phyloP scores from a whole-genome alignment of 1,140 invertebrate species.

The Sinella curviseta region DNA sequence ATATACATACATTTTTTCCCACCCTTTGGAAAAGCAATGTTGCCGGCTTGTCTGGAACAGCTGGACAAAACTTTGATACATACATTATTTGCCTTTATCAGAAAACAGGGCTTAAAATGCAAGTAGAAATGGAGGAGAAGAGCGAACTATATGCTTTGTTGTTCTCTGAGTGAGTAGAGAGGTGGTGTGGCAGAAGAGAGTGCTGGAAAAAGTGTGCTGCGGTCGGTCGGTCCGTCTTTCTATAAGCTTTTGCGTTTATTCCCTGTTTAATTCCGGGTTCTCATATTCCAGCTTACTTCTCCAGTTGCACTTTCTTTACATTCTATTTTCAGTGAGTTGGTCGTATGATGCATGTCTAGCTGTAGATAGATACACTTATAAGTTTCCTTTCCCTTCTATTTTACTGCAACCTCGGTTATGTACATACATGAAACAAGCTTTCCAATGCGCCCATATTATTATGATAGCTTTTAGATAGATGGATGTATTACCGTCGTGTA shows the following conservation, averaged over 20 bases:
- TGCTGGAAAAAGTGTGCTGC: neutral
- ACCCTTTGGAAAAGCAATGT: slow-evolving; percentile 39
- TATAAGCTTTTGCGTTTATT: neutral
- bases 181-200: neutral
- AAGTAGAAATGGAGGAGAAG: too few relatives aligned
- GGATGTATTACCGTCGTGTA: slow-evolving; percentile 23
- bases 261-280: slow-evolving; percentile 10
- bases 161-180: neutral
- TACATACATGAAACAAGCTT: neutral
- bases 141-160: slow-evolving; percentile 14
- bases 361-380: neutral
- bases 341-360: neutral
- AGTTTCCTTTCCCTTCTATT: too few relatives aligned
- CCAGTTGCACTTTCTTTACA: neutral
- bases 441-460: neutral
- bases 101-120: too few relatives aligned
- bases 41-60: slow-evolving; percentile 37
- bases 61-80: slow-evolving; percentile 10
- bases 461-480: slow-evolving; percentile 23
- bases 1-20: slow-evolving; percentile 35
- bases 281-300: slow-evolving; percentile 11
- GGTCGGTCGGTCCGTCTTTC: neutral
- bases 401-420: neutral
- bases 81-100: neutral
- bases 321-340: neutral